These are phyloP conservation scores for Spea hammondii DNA, from an alignment of 2,797 vertebrate genomes.

Conservation along the genomic window DNA sequence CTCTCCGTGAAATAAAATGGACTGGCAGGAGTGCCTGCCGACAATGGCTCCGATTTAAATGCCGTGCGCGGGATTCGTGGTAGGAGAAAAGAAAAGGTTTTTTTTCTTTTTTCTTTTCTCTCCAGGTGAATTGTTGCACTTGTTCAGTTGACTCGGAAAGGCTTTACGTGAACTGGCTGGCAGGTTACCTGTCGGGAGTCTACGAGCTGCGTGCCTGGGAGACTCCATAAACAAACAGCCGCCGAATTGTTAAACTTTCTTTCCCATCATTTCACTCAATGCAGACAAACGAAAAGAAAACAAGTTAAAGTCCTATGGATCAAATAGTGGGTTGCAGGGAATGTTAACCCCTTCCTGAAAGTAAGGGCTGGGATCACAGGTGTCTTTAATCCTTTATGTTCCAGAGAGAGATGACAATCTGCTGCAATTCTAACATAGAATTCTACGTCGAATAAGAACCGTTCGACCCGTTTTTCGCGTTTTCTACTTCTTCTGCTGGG, in stretches of 20 bases:
- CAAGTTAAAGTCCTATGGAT: background rate
- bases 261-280: slow-evolving; percentile 32
- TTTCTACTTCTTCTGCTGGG: no score
- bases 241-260: slow-evolving; percentile 25
- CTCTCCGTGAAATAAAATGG: background rate
- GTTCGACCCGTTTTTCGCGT: no score
- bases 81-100: slow-evolving; percentile 2
- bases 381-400: no score
- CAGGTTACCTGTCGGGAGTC: slow-evolving; percentile 15
- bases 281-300: slow-evolving; percentile 19
- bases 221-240: slow-evolving; percentile 39
- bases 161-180: slow-evolving; percentile 6
- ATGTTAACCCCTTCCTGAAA: slow-evolving; percentile 7
- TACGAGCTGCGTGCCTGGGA: slow-evolving; percentile 44
- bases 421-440: no score
- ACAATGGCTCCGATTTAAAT: slow-evolving; percentile 13
- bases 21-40: background rate
- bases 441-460: no score
- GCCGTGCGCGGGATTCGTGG: background rate
- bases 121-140: slow-evolving; percentile 10
- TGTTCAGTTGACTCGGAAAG: slow-evolving; percentile 8
- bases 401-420: no score
- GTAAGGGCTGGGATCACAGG: background rate
- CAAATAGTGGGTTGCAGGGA: background rate
- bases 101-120: background rate